Percentiles rank a stretch among this genome's conserved stretches.
These are phyloP conservation scores for pig (Sus scrofa) DNA, from an alignment of 2,113 vertebrate species.

Conservation along the genomic window T2T-Sscrofa CM000814.6:73822501-73823000, in stretches of 20 bases:
- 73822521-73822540: background rate
- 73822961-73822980: background rate
- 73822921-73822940: background rate
- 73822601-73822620: background rate
- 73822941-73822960: background rate
- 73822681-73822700: slow-evolving; percentile 90
- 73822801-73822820: background rate
- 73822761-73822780: background rate
- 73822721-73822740: slow-evolving; percentile 94
- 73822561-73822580: slow-evolving; percentile 48
- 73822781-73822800: background rate
- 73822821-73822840: background rate
- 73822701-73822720: slow-evolving; percentile 96
- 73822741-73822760: slow-evolving; percentile 91
- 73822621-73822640: slow-evolving; percentile 18
- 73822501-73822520: slow-evolving; percentile 45
- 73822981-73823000: slow-evolving; percentile 45
- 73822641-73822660: slow-evolving; percentile 75
- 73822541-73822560: background rate
- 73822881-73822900: background rate
- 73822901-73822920: background rate
- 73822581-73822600: slow-evolving; percentile 8
- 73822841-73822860: background rate
- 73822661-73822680: slow-evolving; percentile 95
- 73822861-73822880: background rate